These are phyloP conservation scores for Cosmorhoe ocellata DNA, from an alignment of 2,888 invertebrate species.

Conservation along the genomic window DNA sequence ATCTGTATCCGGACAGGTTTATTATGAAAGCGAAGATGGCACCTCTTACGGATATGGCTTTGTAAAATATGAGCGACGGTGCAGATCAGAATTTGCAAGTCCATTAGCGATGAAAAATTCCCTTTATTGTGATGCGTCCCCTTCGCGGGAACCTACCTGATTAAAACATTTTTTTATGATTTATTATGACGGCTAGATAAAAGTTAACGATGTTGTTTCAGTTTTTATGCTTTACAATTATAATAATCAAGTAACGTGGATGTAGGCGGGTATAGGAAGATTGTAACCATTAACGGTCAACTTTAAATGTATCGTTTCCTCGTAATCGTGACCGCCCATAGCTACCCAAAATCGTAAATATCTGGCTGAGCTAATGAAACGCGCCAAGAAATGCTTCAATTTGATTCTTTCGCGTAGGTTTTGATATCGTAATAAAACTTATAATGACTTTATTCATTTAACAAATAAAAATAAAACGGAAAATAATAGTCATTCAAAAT, in stretches of 20 bases:
- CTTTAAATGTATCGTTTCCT: constrained; percentile 48
- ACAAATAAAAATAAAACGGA: constrained; percentile 42
- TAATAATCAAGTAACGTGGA: constrained; percentile 38
- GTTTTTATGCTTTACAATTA: constrained; percentile 36
- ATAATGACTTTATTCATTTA: constrained; percentile 51
- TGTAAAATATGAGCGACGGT: constrained; percentile 43
- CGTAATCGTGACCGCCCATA: constrained; percentile 63
- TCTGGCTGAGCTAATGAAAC: constrained; percentile 52
- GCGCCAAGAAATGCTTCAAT: constrained; percentile 46
- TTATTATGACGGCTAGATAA: constrained; percentile 36
- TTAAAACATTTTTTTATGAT: constrained; percentile 36
- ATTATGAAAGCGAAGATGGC: constrained; percentile 64
- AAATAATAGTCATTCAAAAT: constrained; percentile 29
- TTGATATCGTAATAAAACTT: constrained; percentile 58
- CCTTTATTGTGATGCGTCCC: constrained; percentile 31
- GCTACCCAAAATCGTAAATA: constrained; percentile 60
- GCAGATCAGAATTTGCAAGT: constrained; percentile 42
- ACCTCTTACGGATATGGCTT: constrained; percentile 55
- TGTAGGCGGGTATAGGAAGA: constrained; percentile 46
- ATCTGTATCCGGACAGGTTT: constrained; percentile 69
- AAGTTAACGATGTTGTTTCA: constrained; percentile 36
- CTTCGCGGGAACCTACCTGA: constrained; percentile 31
- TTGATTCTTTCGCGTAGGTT: constrained; percentile 54
- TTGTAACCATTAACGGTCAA: constrained; percentile 41
- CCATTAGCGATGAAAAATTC: constrained; percentile 33